These are phyloP conservation scores for Pterois miles DNA, from an alignment of 2,797 vertebrate genomes.

Conservation along the genomic window DNA sequence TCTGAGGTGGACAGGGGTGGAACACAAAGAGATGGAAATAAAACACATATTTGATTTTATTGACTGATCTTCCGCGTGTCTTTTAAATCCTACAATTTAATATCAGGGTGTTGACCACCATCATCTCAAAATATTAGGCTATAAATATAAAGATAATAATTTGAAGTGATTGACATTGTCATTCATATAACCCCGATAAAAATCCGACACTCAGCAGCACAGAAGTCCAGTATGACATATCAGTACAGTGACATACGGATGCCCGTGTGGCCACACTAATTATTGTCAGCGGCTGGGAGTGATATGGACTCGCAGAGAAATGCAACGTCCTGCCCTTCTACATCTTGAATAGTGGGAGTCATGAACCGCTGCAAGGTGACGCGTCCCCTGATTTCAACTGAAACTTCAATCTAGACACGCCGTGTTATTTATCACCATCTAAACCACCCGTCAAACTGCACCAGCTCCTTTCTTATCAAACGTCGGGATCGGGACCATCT, in stretches of 20 bases:
- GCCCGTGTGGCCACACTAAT: constrained; percentile 77
- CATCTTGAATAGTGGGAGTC: constrained; percentile 80
- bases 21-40: neutral
- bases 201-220: neutral
- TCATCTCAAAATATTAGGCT: neutral
- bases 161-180: neutral
- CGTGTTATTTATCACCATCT: constrained; percentile 52
- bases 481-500: constrained; percentile 68
- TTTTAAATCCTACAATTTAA: neutral
- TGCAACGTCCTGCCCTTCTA: constrained; percentile 81
- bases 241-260: constrained; percentile 75
- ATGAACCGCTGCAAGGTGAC: constrained; percentile 83
- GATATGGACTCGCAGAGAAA: constrained; percentile 76
- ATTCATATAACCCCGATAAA: neutral
- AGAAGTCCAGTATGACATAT: constrained; percentile 53
- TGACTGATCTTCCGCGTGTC: neutral
- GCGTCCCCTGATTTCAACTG: constrained; percentile 76
- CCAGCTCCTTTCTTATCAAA: constrained; percentile 41
- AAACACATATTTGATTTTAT: neutral
- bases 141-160: neutral
- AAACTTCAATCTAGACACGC: constrained; percentile 71
- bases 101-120: neutral
- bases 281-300: constrained; percentile 69
- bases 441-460: constrained; percentile 39
- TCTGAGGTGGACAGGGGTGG: neutral